Evolutionary conservation across 2,888 invertebrate genomes (phyloP).

Genomic region (Mechanitis mazaeus): DNA sequence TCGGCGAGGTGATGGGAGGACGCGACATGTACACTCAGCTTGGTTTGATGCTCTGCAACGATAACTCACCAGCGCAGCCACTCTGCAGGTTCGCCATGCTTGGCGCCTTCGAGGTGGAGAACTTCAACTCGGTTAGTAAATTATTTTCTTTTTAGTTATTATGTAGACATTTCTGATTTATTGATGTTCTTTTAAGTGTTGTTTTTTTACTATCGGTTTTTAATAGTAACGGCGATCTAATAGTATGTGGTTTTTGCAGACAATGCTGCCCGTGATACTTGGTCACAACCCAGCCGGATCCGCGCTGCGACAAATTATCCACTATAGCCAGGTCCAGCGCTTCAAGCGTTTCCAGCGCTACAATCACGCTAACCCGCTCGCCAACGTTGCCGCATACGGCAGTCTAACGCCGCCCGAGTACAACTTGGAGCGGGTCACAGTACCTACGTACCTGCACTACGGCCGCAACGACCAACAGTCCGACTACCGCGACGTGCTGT

Average conservation of each 20-base stretch:
- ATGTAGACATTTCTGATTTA: too few relatives aligned
- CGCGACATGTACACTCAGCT: constrained; percentile 58
- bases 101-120: constrained; percentile 72
- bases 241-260: constrained; percentile 50
- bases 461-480: constrained; percentile 79
- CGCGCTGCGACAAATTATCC: constrained; percentile 80
- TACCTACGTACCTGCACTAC: constrained; percentile 78
- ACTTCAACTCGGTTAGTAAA: constrained; percentile 68
- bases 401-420: constrained; percentile 73
- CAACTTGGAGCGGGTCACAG: constrained; percentile 66
- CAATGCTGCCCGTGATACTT: constrained; percentile 79
- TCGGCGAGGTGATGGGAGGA: constrained; percentile 72
- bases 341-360: constrained; percentile 60
- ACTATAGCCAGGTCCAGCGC: constrained; percentile 80
- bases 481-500: constrained; percentile 62
- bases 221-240: too few relatives aligned
- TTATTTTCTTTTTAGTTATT: neutral
- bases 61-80: constrained; percentile 63
- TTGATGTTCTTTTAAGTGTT: too few relatives aligned
- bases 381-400: constrained; percentile 73
- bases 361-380: constrained; percentile 27
- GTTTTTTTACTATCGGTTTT: too few relatives aligned
- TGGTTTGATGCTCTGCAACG: constrained; percentile 68
- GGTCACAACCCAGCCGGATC: constrained; percentile 81
- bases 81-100: constrained; percentile 80